Conservation (phyloP, 2,888 invertebrate genomes). For the Iphiclides podalirius region DNA sequence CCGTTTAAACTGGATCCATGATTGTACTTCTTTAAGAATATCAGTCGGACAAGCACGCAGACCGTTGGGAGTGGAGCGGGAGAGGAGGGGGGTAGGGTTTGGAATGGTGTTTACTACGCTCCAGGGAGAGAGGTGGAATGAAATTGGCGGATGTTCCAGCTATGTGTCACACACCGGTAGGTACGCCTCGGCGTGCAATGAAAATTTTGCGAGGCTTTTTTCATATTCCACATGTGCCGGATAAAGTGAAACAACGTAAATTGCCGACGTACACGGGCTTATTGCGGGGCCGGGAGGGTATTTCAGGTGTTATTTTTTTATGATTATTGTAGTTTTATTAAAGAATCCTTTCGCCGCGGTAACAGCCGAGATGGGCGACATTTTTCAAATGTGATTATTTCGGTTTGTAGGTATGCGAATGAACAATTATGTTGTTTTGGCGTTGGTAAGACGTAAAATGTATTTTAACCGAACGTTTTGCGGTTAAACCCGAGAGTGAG, state of each 20-base stretch:
- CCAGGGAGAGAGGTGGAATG: slow-evolving; percentile 72
- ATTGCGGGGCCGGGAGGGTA: slow-evolving; percentile 35
- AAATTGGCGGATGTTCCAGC: slow-evolving; percentile 78
- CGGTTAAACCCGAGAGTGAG: no score
- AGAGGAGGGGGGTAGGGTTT: slow-evolving; percentile 41
- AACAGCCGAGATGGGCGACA: not conserved
- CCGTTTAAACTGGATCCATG: slow-evolving; percentile 43
- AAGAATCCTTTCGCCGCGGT: not conserved
- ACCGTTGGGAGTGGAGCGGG: no score
- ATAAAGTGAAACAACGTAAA: slow-evolving; percentile 61
- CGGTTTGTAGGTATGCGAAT: no score
- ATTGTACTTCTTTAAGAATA: slow-evolving; percentile 62
- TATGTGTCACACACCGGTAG: slow-evolving; percentile 69
- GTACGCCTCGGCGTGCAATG: slow-evolving; percentile 45
- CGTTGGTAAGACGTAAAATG: no score
- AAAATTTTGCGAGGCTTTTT: slow-evolving; percentile 62
- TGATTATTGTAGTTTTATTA: slow-evolving; percentile 10
- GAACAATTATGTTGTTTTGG: no score
- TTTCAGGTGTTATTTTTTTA: slow-evolving; percentile 5
- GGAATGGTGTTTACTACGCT: slow-evolving; percentile 72
- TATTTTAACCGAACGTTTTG: no score
- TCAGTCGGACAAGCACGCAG: slow-evolving; percentile 71
- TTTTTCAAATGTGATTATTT: no score
- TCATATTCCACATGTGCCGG: slow-evolving; percentile 62
- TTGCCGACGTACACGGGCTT: slow-evolving; percentile 46